phyloP scores from a whole-genome alignment of 2,888 invertebrate species.

The Lamproptera curius region DNA sequence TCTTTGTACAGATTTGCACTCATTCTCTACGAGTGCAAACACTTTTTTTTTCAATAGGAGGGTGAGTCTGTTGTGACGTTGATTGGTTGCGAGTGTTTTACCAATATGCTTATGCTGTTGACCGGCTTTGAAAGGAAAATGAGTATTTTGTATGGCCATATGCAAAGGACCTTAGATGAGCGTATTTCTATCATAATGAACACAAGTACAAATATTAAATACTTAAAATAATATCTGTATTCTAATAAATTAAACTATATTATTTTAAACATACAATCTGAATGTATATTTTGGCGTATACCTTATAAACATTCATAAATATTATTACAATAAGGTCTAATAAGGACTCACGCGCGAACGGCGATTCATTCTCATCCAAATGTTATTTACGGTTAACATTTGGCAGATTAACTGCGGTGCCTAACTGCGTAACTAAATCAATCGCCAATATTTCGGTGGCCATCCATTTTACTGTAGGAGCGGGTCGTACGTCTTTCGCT shows the following conservation, averaged over 20 bases:
- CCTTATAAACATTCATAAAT: too few relatives aligned
- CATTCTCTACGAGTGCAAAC: conserved; percentile 74
- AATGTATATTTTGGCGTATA: too few relatives aligned
- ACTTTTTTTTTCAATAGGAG: conserved; percentile 60
- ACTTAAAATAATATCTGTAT: too few relatives aligned
- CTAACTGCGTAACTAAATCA: conserved; percentile 20
- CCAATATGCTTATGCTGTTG: conserved; percentile 70
- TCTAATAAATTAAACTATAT: too few relatives aligned
- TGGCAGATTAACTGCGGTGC: not conserved
- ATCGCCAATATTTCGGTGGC: conserved; percentile 25
- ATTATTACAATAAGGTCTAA: too few relatives aligned
- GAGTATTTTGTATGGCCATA: conserved; percentile 44
- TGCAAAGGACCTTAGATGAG: not conserved
- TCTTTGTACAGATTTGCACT: conserved; percentile 72
- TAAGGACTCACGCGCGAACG: too few relatives aligned
- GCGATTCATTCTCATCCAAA: not conserved
- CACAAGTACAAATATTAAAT: too few relatives aligned
- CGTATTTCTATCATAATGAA: not conserved
- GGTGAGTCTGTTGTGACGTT: conserved; percentile 60
- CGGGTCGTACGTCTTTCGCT: conserved; percentile 41
- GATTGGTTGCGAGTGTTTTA: conserved; percentile 71
- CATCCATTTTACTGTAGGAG: conserved; percentile 33
- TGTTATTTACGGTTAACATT: not conserved
- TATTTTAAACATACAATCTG: too few relatives aligned
- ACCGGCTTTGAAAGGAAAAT: conserved; percentile 67